Evolutionary conservation across 1,140 invertebrate species (phyloP).

Genomic region (Brachionus asplanchnoidis): DNA sequence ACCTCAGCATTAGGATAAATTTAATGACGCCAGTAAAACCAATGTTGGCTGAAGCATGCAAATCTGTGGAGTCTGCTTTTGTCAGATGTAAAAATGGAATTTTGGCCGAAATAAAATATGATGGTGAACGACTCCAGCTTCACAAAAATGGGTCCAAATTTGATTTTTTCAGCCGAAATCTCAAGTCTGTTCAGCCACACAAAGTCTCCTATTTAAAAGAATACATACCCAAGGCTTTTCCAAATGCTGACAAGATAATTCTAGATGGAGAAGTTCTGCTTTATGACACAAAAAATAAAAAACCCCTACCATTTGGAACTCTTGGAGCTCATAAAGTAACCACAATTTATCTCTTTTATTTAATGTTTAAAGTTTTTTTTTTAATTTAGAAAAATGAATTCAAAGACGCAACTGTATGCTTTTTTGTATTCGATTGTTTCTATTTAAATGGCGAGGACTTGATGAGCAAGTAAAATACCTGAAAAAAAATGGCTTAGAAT

Average conservation of each 20-base stretch:
- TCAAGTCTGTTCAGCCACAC: slow-evolving; percentile 82
- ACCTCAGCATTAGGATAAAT: slow-evolving; percentile 52
- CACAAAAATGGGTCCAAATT: slow-evolving; percentile 55
- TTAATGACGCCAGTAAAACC: slow-evolving; percentile 75
- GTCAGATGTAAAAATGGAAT: slow-evolving; percentile 84
- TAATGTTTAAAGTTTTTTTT: slow-evolving; percentile 53
- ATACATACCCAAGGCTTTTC: slow-evolving; percentile 81
- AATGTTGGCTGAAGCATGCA: slow-evolving; percentile 86
- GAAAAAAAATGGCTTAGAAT: too few species aligned
- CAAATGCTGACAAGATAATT: slow-evolving; percentile 75
- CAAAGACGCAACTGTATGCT: slow-evolving; percentile 77
- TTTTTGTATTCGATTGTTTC: slow-evolving; percentile 91
- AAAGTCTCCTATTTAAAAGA: slow-evolving; percentile 79
- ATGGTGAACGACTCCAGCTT: slow-evolving; percentile 57
- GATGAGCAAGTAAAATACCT: slow-evolving; percentile 64
- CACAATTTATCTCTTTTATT: slow-evolving; percentile 49
- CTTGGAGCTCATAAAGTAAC: slow-evolving; percentile 76
- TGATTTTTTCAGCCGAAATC: slow-evolving; percentile 55
- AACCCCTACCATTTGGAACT: slow-evolving; percentile 85
- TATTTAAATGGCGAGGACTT: slow-evolving; percentile 81
- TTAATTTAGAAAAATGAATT: slow-evolving; percentile 67
- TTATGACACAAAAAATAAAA: slow-evolving; percentile 74
- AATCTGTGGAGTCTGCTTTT: slow-evolving; percentile 80
- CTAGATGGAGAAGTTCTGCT: slow-evolving; percentile 86
- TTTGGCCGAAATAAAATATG: slow-evolving; percentile 63